Base-by-base conservation (phyloP, 2,888 invertebrate genomes). In the Lepetodrilus schrolli region DNA sequence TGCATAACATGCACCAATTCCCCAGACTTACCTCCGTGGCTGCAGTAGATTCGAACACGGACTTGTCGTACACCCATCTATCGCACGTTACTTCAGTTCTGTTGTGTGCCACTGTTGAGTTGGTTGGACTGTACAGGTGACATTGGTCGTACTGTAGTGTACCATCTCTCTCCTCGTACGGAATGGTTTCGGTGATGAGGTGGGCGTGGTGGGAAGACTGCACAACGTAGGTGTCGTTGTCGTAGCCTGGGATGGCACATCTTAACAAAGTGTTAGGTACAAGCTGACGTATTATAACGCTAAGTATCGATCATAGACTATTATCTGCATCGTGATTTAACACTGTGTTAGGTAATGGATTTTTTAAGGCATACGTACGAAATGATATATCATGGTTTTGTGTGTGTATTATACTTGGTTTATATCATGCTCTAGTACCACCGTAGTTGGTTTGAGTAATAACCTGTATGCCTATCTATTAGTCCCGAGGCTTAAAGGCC, bases 141-240 rank as follows among this genome's bases (percentile, higher is more conserved):
- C 72, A 34, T 36, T 43, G 20, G 17, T 58, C 69, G 26, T 37
- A 30, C 37, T 47, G 30, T 7, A 50, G 50, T n/a, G 37, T 51
- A 2, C 58, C 72, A 30, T 47, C 72, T 8, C 51, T 34, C 43
- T 38, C 43, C 48, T 36, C 58, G 65, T 48, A 65, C 36, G 82
- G 82, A 1, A 80, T 78, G 43, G 73, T 75, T 17, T 38, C 30
- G 68, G 78, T 74, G 17, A 80, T 69, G 13, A 79, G 47, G 4
- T 43, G 34, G 21, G 47, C 66, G 66, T 82, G 80, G 49, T 70
- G 58, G 8, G 48, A 51, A 8, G 75, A 74, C 70, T 79, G 79
- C 7, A 78, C 51, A 3, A 65, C 69, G 70, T 73, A 82, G 0
- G 82, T 80, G 49, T 82, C 82, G 66, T 80, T 82, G 5, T 74